A percentile compares a stretch with the other conserved stretches of the same genome.
phyloP scores from a whole-genome alignment of 2,888 invertebrate genomes.

The Cephonodes hylas region DNA sequence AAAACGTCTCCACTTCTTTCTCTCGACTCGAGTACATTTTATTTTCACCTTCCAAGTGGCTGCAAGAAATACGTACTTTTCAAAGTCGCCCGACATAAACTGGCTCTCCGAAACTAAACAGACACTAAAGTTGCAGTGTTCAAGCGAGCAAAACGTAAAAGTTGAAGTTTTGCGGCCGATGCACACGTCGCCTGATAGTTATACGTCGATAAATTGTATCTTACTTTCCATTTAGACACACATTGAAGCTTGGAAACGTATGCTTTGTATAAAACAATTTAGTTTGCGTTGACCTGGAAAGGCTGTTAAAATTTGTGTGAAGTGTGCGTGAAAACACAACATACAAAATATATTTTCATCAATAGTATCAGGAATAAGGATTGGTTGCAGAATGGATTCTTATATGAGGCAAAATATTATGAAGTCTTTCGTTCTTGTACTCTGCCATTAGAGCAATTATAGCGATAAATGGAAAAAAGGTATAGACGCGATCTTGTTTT shows the following conservation, averaged over 20 bases:
- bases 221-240: background rate
- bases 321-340: too few species aligned
- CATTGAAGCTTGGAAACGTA: too few species aligned
- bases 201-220: background rate
- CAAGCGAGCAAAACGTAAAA: constrained; percentile 25
- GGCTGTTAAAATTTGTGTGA: too few species aligned
- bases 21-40: constrained; percentile 28
- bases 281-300: too few species aligned
- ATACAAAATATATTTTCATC: too few species aligned
- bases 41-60: constrained; percentile 37
- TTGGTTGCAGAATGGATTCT: too few species aligned
- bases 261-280: background rate
- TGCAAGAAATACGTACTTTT: constrained; percentile 54
- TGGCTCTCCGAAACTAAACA: constrained; percentile 62
- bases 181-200: background rate
- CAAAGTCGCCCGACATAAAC: constrained; percentile 63
- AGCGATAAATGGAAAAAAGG: too few species aligned
- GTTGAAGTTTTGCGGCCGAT: constrained; percentile 38
- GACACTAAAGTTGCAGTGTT: constrained; percentile 48
- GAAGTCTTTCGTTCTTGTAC: too few species aligned
- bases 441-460: too few species aligned
- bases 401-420: too few species aligned
- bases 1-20: constrained; percentile 1
- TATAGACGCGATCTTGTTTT: too few species aligned
- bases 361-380: too few species aligned